phyloP scores from a whole-genome alignment of 1,140 invertebrate genomes.

The Carcinoscorpius rotundicauda region DNA sequence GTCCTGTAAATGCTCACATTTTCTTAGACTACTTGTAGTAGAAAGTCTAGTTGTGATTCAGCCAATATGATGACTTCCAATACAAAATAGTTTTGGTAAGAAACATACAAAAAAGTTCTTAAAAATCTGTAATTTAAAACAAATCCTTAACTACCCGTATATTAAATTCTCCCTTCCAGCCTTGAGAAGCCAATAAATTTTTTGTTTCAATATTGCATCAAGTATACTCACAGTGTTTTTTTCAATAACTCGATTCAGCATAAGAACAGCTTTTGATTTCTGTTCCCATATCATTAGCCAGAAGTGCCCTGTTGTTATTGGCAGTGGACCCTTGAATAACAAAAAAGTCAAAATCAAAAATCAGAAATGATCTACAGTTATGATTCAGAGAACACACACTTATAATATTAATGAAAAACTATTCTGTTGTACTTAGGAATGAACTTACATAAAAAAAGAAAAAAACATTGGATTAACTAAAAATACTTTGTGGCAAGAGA shows the following conservation, averaged over 20 bases:
- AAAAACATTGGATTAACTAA: too few relatives aligned
- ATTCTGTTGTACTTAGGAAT: too few relatives aligned
- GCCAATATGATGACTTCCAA: too few relatives aligned
- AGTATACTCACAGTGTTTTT: slow-evolving; percentile 43
- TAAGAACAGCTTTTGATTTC: slow-evolving; percentile 72
- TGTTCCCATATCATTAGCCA: slow-evolving; percentile 99
- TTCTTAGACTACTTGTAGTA: too few relatives aligned
- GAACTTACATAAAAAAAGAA: too few relatives aligned
- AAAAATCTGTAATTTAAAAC: background rate
- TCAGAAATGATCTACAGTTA: too few relatives aligned
- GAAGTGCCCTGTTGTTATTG: slow-evolving; percentile 76
- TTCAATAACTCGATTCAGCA: slow-evolving; percentile 92
- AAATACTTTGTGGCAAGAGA: too few relatives aligned
- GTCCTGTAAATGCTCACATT: too few relatives aligned
- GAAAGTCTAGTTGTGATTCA: too few relatives aligned
- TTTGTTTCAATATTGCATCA: background rate
- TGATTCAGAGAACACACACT: too few relatives aligned
- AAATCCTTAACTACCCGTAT: background rate
- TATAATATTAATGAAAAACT: too few relatives aligned
- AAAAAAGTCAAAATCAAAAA: too few relatives aligned
- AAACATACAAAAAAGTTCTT: background rate
- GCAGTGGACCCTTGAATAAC: slow-evolving; percentile 72
- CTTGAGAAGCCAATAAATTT: background rate
- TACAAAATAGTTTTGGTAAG: background rate
- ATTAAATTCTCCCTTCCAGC: background rate